Evolutionary conservation across 2,797 vertebrate genomes (phyloP).

Genomic region (Propithecus deckenii): DNA sequence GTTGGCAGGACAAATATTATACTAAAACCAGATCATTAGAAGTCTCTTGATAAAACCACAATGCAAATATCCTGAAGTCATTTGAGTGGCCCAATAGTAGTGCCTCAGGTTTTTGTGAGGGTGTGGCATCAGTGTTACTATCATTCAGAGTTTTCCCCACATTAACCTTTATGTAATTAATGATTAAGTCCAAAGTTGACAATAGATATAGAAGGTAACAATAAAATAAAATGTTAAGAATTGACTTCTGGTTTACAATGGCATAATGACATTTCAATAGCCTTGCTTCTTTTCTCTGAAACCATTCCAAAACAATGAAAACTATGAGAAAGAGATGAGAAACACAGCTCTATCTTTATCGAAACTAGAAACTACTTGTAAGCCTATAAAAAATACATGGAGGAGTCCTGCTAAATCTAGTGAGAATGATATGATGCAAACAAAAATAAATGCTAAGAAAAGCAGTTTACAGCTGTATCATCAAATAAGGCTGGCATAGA

Average conservation of each 20-base stretch:
- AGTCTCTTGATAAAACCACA: neutral
- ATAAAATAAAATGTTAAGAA: neutral
- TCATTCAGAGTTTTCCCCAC: neutral
- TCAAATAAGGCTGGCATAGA: neutral
- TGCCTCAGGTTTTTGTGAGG: neutral
- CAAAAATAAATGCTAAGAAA: neutral
- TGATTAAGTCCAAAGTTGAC: neutral
- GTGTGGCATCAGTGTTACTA: rapidly evolving
- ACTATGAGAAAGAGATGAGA: neutral
- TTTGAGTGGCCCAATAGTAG: neutral
- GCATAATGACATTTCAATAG: neutral
- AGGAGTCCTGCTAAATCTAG: neutral
- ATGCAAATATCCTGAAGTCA: neutral
- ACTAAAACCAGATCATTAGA: neutral
- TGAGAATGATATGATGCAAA: neutral
- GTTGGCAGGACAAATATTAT: neutral
- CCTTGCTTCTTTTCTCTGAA: neutral
- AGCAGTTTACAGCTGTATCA: neutral
- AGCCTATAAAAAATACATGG: neutral
- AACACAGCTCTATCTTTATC: neutral
- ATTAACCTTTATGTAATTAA: neutral
- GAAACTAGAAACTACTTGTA: neutral
- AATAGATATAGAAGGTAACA: neutral
- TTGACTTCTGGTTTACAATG: neutral
- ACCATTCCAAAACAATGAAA: neutral